Base-by-base conservation (phyloP, 1,140 invertebrate species). In the Aphaenogaster floridana region DNA sequence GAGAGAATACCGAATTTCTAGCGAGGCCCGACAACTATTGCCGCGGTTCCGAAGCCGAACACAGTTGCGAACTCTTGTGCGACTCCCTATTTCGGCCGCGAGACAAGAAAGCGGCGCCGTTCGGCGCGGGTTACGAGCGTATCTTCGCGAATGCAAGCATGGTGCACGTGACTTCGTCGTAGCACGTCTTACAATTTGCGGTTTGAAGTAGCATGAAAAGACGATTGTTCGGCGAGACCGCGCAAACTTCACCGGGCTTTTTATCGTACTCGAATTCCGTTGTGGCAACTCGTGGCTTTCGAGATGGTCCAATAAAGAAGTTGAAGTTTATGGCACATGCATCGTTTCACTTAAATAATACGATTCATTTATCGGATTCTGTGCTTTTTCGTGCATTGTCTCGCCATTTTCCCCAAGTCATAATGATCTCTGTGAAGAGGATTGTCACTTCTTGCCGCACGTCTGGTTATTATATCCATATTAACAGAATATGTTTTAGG, bases 171-270 rank as follows among this genome's bases (percentile, higher is more conserved):
- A 45, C 74, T 78, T 59, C 66, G 50, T 50, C 34, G 88, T 48
- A 57, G 88, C 72, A 21, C 45, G 17, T 83, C 80, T 74, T 61
- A 59, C 68, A 74, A 74, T 61, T 45, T 69, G 68, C 54, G 68
- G 52, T 39, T 52, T 36, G 78, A 57, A 71, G 63, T 59, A 81
- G 21, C 78, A 48, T 48, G 77, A 66, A 83, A 88, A 91, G 86
- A 69, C 89, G 78, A 91, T 90, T 86, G 90, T 90, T 88, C 80
- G 64, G 9, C 64, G 48, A 61, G 36, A 71, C 80, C 80, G 28
- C 15, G 52, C 45, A 45, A 90, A 91, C 86, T 91, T 90, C 28
- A 48, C 15, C 64, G 50, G 0, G 17, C 76, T 83, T 90, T 91
- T 90, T 91, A 86, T 90, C 77, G 52, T 57, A 61, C 78, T 78